Base-by-base conservation (phyloP, 2,113 vertebrate genomes). In the Synchiropus splendidus region DNA sequence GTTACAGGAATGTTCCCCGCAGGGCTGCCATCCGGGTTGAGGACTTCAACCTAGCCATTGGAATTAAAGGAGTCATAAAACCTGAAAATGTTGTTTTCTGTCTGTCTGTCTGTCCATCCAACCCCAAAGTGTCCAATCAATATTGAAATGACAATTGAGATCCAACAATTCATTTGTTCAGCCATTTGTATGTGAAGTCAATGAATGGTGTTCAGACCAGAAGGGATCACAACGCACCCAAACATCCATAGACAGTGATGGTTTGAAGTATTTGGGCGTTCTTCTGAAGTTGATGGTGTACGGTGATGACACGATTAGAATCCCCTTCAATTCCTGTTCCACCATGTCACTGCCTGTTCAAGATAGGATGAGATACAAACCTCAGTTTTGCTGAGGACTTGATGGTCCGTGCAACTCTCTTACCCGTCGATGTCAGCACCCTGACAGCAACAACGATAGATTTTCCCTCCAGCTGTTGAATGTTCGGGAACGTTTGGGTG, bases 341-440 rank as follows among this genome's bases (percentile, higher is more conserved):
- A 92, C 90, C 85, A 94, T 88, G 79, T 94, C 91, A 44, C 89
- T 85, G n/a, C 91, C 92, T 95, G 70, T 13, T 51, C 41, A 5
- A 34, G 10, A 48, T 16, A 16, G 15, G 16, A 39, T 38, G 2
- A 43, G 21, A 62, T 10, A 35, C 15, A 68, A 2, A 8, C 21
- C 21, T 27, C 21, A 27, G 21, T 27, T 27, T 27, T 4, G 21
- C 21, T 27, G 4, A n/a, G n/a, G 4, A 27, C 21, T 27, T 27
- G 4, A 4, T 27, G 21, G n/a, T 18, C 16, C 5, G 12, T 12
- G 38, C 10, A 4, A 45, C 1, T 21, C 11, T 41, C 80, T 72
- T 72, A 94, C 91, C 92, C 18, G 79, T 85, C 1, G 83, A 67
- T 0, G 91, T 88, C 51, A 92, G 46, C 16, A 88, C 79, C 9